Evolutionary conservation across 2,113 vertebrate genomes (phyloP), one percentile per base, ranked within the genome.

Genomic region (Recurvirostra avosetta): DNA sequence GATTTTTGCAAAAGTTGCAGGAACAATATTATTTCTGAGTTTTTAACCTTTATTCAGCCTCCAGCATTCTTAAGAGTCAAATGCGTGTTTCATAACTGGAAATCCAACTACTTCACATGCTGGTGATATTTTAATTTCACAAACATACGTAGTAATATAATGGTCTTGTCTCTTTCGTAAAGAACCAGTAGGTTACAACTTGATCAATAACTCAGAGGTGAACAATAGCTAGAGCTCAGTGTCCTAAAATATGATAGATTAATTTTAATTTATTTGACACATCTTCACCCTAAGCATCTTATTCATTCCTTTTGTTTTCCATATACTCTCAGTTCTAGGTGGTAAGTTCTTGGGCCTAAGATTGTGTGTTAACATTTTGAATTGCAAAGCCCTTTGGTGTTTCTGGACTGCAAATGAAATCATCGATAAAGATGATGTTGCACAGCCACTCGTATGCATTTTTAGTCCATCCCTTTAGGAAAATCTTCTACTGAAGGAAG

Each of bases 11-110:
- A 97, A 97, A 97, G 97, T 97, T 97, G 89, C 93, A 96, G 94
- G 97, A 97, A 97, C 96, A 97, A 97, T 97, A 97, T 97, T 97
- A 97, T 97, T 97, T 97, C 95, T 96, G 95, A 97, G 93, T 97
- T 97, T 97, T 97, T 97, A 97, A 97, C 96, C 96, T 97, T 97
- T 97, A 97, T 95, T 97, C 97, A 97, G 97, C 90, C 96, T 96
- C 91, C 91, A 97, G 94, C 87, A 88, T 91, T 90, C 94, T 92
- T 53, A 56, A 62, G 92, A 97, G 49, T 95, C 91, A 88, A 96
- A 92, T 29, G 71, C 11, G 2, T 92, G 94, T 91, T 96, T 96
- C 87, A 26, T 96, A 97, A 95, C 94, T 93, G 89, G 89, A 83
- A 95, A 95, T 83, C 74, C 78, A 85, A 58, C 87, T 70, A 63